Evolutionary conservation across 2,888 invertebrate genomes (phyloP).

Genomic region (Ecliptopera silaceata): DNA sequence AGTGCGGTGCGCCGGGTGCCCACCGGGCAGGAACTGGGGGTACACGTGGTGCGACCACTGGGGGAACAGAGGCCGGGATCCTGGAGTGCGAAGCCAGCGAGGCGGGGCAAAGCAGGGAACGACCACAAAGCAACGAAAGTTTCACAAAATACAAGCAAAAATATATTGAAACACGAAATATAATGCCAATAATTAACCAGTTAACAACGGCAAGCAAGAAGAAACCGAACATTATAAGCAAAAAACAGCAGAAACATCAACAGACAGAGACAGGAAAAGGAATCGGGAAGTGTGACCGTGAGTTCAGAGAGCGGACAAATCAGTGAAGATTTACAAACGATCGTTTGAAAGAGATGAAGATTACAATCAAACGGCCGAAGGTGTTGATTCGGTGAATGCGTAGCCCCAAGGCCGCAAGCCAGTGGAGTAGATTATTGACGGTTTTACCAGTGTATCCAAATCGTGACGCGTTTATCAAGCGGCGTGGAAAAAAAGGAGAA

Average conservation of each 20-base stretch:
- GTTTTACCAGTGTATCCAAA: slow-evolving; percentile 81
- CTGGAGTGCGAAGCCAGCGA: slow-evolving; percentile 37
- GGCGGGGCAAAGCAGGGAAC: slow-evolving; percentile 5
- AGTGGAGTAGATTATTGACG: slow-evolving; percentile 52
- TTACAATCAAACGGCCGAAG: slow-evolving; percentile 41
- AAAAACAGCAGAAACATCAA: slow-evolving; percentile 11
- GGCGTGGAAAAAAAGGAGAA: slow-evolving; percentile 81
- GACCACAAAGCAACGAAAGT: slow-evolving; percentile 17
- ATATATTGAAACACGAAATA: slow-evolving; percentile 5
- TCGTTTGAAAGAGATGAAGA: slow-evolving; percentile 34
- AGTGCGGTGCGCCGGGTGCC: slow-evolving; percentile 87
- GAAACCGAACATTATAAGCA: slow-evolving; percentile 12
- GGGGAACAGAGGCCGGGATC: slow-evolving; percentile 93
- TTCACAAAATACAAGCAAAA: neutral
- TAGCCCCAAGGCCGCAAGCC: slow-evolving; percentile 45
- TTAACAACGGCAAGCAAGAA: slow-evolving; percentile 1
- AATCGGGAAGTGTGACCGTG: slow-evolving; percentile 24
- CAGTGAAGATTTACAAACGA: slow-evolving; percentile 27
- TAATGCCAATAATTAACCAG: neutral
- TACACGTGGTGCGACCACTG: slow-evolving; percentile 98
- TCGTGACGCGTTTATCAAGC: slow-evolving; percentile 80
- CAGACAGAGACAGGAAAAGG: slow-evolving; percentile 9
- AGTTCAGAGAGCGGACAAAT: slow-evolving; percentile 22
- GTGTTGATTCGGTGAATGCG: slow-evolving; percentile 43
- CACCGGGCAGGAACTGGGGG: slow-evolving; percentile 96